A percentile compares a stretch with the other conserved stretches of the same genome.
These are phyloP conservation scores for Petrophora chlorosata DNA, from an alignment of 2,888 invertebrate genomes.

Conservation along the genomic window DNA sequence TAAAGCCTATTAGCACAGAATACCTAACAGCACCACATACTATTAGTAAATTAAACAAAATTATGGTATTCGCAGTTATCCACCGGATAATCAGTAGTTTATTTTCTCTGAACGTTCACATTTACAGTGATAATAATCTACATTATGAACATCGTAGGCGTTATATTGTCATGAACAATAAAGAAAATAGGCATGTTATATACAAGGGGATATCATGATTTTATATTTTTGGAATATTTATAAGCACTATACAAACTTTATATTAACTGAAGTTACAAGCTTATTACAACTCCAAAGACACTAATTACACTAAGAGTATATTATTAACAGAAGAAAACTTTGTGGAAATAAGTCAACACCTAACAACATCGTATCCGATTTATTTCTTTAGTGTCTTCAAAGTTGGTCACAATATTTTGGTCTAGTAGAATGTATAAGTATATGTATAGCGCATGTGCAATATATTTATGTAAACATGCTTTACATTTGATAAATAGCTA, in stretches of 20 bases:
- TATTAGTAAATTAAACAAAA: conserved; percentile 64
- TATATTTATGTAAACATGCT: conserved; percentile 25
- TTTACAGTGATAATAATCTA: conserved; percentile 75
- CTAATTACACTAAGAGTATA: conserved; percentile 30
- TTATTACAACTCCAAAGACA: conserved; percentile 42
- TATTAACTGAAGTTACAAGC: conserved; percentile 64
- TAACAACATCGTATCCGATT: background rate
- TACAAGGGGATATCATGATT: conserved; percentile 65
- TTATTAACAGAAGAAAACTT: conserved; percentile 14
- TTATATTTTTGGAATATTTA: conserved; percentile 59
- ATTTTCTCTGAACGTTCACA: conserved; percentile 73
- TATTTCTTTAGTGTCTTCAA: conserved; percentile 16
- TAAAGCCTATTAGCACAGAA: no score
- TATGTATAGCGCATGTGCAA: conserved; percentile 21
- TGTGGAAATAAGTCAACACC: conserved; percentile 8
- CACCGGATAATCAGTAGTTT: conserved; percentile 74
- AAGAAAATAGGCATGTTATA: conserved; percentile 69
- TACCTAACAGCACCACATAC: no score
- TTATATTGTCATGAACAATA: conserved; percentile 76
- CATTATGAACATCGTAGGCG: conserved; percentile 78
- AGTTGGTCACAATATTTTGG: conserved; percentile 23
- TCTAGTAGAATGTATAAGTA: conserved; percentile 23
- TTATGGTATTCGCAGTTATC: conserved; percentile 76
- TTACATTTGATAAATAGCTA: conserved; percentile 51
- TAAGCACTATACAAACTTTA: conserved; percentile 79